Percentiles rank a stretch among this genome's conserved stretches.
Conservation (phyloP, 2,797 vertebrate species). For the Neostethus bicornis region DNA sequence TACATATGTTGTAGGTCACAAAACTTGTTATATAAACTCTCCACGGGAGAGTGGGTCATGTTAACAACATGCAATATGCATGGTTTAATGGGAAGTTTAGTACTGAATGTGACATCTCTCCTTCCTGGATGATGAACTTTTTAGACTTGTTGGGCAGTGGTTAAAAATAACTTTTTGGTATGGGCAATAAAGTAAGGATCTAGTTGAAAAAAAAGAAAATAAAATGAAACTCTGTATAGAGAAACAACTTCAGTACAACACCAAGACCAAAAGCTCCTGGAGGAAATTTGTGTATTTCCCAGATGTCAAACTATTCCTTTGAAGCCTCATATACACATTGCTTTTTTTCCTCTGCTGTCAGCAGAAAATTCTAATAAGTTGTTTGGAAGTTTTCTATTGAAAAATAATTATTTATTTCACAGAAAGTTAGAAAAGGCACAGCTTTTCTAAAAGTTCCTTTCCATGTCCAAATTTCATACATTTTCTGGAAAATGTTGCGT, state of each 20-base stretch:
- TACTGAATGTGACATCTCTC: neutral
- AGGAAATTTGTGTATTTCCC: neutral
- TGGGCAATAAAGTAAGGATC: neutral
- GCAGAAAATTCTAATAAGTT: neutral
- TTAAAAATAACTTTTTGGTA: constrained; percentile 4
- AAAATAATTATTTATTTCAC: neutral
- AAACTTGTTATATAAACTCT: neutral
- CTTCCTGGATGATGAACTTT: neutral
- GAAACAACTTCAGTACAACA: constrained; percentile 1
- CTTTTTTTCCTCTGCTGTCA: neutral
- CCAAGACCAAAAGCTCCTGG: neutral
- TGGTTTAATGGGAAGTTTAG: neutral
- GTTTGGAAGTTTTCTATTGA: constrained; percentile 8
- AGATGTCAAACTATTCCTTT: neutral
- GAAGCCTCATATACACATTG: neutral
- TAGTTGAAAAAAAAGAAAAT: neutral
- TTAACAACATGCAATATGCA: neutral
- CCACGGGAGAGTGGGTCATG: neutral
- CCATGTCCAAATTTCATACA: too few species aligned
- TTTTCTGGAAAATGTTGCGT: too few species aligned
- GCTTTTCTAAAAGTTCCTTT: too few species aligned
- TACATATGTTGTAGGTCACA: neutral
- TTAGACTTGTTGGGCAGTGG: constrained; percentile 4
- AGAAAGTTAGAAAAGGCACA: neutral
- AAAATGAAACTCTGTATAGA: neutral